phyloP scores from a whole-genome alignment of 2,888 invertebrate species.

The Nemotelus nigrinus region DNA sequence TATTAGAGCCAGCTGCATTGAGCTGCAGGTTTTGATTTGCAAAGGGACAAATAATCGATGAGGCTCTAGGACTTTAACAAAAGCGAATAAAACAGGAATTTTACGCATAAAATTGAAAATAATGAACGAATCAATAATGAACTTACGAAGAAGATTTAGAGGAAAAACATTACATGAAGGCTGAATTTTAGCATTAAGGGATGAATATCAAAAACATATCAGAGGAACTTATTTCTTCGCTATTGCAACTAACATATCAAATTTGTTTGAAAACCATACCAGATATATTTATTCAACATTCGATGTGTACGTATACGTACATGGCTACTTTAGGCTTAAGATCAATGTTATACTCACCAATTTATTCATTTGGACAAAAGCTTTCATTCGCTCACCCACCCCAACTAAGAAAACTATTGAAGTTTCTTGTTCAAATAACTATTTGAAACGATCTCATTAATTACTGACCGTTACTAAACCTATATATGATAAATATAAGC shows the following conservation, averaged over 20 bases:
- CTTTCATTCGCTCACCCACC: too few species aligned
- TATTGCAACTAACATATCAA: background rate
- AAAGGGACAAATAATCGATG: background rate
- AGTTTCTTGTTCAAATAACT: too few species aligned
- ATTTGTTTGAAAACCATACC: background rate
- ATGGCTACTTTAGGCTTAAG: background rate
- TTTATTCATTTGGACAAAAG: too few species aligned
- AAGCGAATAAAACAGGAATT: background rate
- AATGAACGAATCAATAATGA: too few species aligned
- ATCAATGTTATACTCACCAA: background rate
- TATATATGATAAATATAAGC: background rate
- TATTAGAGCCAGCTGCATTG: too few species aligned
- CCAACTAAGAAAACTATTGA: too few species aligned
- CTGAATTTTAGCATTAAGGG: background rate
- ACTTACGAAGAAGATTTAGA: too few species aligned
- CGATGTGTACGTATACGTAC: too few species aligned
- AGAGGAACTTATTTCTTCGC: background rate
- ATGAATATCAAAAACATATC: constrained; percentile 23
- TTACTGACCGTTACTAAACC: background rate
- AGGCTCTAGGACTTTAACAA: background rate
- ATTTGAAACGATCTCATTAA: too few species aligned
- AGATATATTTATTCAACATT: background rate
- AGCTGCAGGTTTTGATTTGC: background rate
- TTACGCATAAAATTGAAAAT: background rate
- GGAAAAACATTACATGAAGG: too few species aligned